Conservation (phyloP, 2,113 vertebrate genomes). For the Erinaceus europaeus region DNA sequence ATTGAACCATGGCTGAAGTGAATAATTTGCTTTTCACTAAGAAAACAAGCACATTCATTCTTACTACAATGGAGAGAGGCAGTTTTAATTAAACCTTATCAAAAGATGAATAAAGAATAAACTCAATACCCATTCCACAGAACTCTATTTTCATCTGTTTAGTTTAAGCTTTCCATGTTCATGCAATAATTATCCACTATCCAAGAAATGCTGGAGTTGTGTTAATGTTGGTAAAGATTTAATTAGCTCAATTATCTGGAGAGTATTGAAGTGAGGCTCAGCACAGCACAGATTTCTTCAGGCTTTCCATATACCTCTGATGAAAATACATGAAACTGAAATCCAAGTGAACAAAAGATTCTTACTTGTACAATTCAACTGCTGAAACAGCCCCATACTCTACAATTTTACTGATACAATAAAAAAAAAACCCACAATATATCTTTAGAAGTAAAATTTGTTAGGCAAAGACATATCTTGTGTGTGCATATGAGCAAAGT, state of each 20-base stretch:
- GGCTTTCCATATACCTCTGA: slow-evolving; percentile 82
- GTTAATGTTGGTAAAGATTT: slow-evolving; percentile 90
- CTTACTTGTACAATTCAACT: slow-evolving; percentile 63
- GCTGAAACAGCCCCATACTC: slow-evolving; percentile 71
- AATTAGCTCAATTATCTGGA: slow-evolving; percentile 90
- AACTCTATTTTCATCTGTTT: slow-evolving; percentile 90
- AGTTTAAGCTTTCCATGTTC: slow-evolving; percentile 86
- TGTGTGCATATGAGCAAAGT: not conserved
- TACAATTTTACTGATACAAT: slow-evolving; percentile 73
- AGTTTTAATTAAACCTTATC: slow-evolving; percentile 99
- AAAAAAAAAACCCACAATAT: slow-evolving; percentile 46
- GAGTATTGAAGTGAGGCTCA: slow-evolving; percentile 80
- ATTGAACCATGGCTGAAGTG: slow-evolving; percentile 92
- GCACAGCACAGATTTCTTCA: slow-evolving; percentile 81
- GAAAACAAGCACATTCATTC: slow-evolving; percentile 96
- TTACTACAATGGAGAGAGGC: slow-evolving; percentile 90
- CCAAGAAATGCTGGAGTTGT: slow-evolving; percentile 84
- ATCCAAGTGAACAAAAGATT: slow-evolving; percentile 78
- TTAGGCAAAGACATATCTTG: slow-evolving; percentile 51
- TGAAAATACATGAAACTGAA: slow-evolving; percentile 82
- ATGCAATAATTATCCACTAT: slow-evolving; percentile 87
- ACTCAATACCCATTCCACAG: slow-evolving; percentile 86
- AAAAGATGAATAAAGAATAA: slow-evolving; percentile 95
- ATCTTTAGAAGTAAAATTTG: slow-evolving; percentile 60
- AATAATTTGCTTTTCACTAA: slow-evolving; percentile 93